Evolutionary conservation across 64 coral and sea anemone species (phyloP).

Genomic region (Montipora capricornis): DNA sequence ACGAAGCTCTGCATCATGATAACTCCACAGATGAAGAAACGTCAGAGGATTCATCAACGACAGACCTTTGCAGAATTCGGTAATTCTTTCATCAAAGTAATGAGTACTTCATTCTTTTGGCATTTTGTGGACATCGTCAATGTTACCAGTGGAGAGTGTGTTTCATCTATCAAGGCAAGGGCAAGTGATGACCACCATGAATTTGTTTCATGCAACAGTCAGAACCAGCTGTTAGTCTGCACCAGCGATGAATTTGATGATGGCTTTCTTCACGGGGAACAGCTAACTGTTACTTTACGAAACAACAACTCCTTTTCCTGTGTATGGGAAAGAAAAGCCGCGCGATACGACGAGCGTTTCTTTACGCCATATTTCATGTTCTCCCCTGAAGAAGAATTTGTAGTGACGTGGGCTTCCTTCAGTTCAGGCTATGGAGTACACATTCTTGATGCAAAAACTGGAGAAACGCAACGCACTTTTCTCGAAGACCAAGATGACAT

Average conservation of each 20-base stretch:
- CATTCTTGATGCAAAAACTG: not conserved
- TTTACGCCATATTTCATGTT: not conserved
- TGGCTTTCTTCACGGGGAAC: no score
- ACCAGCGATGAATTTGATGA: no score
- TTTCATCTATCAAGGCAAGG: not conserved
- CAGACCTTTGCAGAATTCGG: no score
- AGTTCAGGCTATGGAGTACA: not conserved
- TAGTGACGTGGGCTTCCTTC: slow-evolving; percentile 2
- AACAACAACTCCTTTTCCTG: no score
- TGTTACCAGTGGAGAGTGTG: not conserved
- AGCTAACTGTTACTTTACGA: not conserved
- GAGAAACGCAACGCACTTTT: not conserved
- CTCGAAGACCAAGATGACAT: not conserved
- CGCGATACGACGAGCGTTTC: not conserved
- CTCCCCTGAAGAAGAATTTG: not conserved
- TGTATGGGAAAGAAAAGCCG: not conserved
- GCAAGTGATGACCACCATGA: not conserved
- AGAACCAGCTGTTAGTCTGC: not conserved
- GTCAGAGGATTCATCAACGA: no score
- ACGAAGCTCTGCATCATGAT: no score
- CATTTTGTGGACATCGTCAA: not conserved
- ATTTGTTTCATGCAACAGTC: not conserved
- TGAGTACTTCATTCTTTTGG: no score
- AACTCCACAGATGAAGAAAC: no score
- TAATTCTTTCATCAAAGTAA: no score